Percentiles rank a stretch among this genome's conserved stretches.
phyloP scores from a whole-genome alignment of 2,797 vertebrate species.

The Chrysocyon brachyurus region DNA sequence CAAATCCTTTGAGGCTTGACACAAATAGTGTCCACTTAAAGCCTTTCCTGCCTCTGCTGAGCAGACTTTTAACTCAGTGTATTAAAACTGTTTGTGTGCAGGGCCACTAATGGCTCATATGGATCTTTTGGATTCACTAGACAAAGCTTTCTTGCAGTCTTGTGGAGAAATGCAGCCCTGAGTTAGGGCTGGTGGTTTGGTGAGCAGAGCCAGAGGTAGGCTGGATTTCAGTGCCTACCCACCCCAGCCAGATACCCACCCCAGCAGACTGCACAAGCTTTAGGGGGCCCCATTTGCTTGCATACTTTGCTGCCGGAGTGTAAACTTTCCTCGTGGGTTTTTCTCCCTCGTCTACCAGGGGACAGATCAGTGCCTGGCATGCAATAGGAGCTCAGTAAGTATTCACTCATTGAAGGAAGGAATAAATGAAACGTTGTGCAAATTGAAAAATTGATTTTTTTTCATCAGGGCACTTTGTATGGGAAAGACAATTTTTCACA shows the following conservation, averaged over 20 bases:
- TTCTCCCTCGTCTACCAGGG: neutral
- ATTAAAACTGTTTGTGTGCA: neutral
- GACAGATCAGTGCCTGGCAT: neutral
- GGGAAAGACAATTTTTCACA: neutral
- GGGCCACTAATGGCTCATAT: neutral
- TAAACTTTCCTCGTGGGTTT: neutral
- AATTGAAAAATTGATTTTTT: neutral
- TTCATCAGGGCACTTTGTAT: neutral
- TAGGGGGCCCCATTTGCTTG: neutral
- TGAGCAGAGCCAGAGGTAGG: neutral
- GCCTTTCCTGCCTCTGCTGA: neutral
- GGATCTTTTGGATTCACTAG: constrained; percentile 26
- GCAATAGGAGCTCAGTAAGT: neutral
- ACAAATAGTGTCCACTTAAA: neutral
- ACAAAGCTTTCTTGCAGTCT: neutral
- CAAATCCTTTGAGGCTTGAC: neutral
- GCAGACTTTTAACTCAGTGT: neutral
- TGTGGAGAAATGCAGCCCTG: neutral
- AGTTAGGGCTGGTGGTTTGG: neutral
- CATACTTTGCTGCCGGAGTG: neutral
- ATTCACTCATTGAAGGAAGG: neutral
- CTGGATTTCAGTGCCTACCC: neutral
- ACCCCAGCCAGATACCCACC: neutral
- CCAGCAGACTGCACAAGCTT: neutral
- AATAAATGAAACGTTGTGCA: neutral